Evolutionary conservation across 2,888 invertebrate genomes (phyloP).

Genomic region (Palloptera scutellata): DNA sequence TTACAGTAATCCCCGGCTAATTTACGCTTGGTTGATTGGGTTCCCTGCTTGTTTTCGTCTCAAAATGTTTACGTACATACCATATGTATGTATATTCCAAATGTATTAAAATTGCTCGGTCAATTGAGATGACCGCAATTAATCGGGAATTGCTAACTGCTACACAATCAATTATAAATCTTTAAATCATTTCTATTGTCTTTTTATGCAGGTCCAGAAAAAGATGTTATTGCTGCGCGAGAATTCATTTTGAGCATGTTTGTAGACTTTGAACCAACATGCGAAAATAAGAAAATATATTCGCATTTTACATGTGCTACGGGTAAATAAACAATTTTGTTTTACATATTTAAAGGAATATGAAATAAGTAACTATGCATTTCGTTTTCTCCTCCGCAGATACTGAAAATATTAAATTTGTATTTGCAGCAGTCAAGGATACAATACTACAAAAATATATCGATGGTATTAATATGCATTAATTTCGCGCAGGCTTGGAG

Average conservation of each 20-base stretch:
- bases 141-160: no score
- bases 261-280: constrained; percentile 97
- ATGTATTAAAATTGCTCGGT: no score
- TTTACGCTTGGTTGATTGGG: no score
- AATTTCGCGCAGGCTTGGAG: neutral
- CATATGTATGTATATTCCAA: no score
- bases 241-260: constrained; percentile 99
- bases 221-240: constrained; percentile 97
- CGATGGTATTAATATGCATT: neutral
- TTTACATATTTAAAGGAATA: constrained; percentile 28
- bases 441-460: constrained; percentile 83
- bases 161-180: no score
- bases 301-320: constrained; percentile 99
- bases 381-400: constrained; percentile 67
- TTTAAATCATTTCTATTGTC: constrained; percentile 6
- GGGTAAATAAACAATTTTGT: constrained; percentile 74
- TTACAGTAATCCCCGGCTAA: no score
- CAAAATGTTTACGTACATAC: no score
- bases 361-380: neutral
- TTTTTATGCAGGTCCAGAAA: constrained; percentile 80
- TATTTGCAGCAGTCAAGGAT: constrained; percentile 94
- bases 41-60: no score
- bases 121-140: no score
- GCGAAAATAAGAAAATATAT: constrained; percentile 99
- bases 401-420: constrained; percentile 92